A percentile compares a stretch with the other conserved stretches of the same genome.
Conservation (phyloP, 2,888 invertebrate species). For the Phaonia tiefii region DNA sequence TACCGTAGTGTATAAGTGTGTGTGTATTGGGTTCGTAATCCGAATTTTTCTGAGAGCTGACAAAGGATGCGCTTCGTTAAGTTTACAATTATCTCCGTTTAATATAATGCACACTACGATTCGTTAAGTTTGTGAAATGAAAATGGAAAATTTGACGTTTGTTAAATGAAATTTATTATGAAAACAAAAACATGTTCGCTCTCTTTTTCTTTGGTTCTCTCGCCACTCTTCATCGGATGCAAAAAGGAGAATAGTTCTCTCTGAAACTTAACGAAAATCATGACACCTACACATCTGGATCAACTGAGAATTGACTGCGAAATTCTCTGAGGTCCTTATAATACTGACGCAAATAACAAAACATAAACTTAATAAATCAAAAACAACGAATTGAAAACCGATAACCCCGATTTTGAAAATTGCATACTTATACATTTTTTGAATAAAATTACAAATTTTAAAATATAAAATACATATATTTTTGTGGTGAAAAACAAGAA, state of each 20-base stretch:
- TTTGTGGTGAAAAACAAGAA: too few relatives aligned
- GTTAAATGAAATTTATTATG: too few relatives aligned
- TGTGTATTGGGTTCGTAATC: conserved; percentile 47
- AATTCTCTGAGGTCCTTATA: conserved; percentile 11
- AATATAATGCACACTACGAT: conserved; percentile 67
- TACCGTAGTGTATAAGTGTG: not conserved
- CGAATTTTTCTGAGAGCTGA: conserved; percentile 56
- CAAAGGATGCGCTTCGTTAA: conserved; percentile 70
- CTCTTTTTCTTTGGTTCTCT: too few relatives aligned
- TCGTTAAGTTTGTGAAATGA: conserved; percentile 8
- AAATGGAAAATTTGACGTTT: conserved; percentile 10
- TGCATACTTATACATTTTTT: too few relatives aligned
- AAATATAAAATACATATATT: too few relatives aligned
- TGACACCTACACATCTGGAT: conserved; percentile 16
- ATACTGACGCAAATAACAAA: conserved; percentile 61
- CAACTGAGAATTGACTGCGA: conserved; percentile 44
- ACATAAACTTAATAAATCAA: conserved; percentile 8
- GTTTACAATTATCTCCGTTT: conserved; percentile 70
- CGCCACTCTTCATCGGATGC: too few relatives aligned
- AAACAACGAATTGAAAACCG: too few relatives aligned
- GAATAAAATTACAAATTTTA: too few relatives aligned
- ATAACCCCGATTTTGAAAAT: too few relatives aligned
- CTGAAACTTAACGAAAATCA: too few relatives aligned
- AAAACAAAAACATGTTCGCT: too few relatives aligned
- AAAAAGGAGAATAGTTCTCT: too few relatives aligned